phyloP scores from a whole-genome alignment of 2,113 vertebrate genomes.

The Corydoras maculifer region DNA sequence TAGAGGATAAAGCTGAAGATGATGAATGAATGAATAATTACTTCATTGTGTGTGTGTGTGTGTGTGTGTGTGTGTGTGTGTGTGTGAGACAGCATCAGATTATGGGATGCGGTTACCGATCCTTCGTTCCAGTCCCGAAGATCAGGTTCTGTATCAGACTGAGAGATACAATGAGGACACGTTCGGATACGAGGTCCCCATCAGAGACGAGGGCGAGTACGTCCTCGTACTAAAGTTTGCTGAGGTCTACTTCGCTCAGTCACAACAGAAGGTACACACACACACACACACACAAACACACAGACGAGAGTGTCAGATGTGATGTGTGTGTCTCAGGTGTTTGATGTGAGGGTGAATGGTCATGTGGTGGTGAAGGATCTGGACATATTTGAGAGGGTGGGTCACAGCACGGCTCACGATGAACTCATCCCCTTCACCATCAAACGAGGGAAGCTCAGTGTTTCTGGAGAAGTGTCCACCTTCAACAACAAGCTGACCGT shows the following conservation, averaged over 20 bases:
- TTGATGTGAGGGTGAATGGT: constrained; percentile 92
- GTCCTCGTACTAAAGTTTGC: constrained; percentile 94
- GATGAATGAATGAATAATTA: too few species aligned
- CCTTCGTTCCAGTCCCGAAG: constrained; percentile 84
- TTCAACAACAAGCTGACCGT: constrained; percentile 92
- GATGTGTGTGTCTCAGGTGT: constrained; percentile 69
- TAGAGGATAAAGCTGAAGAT: too few species aligned
- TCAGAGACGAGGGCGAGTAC: constrained; percentile 93
- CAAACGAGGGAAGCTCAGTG: constrained; percentile 87
- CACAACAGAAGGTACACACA: constrained; percentile 87
- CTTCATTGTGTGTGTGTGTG: not conserved
- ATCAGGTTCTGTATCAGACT: constrained; percentile 95
- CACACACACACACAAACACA: not conserved
- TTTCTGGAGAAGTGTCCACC: constrained; percentile 91
- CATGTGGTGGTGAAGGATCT: constrained; percentile 94
- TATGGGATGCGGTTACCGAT: constrained; percentile 94
- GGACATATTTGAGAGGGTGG: constrained; percentile 96
- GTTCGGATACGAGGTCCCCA: constrained; percentile 91
- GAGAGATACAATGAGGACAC: constrained; percentile 96
- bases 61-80: not conserved
- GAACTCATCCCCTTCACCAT: constrained; percentile 91
- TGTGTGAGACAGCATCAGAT: constrained; percentile 77
- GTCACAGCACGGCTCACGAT: constrained; percentile 94
- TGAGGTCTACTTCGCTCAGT: constrained; percentile 97
- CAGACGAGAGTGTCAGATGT: too few species aligned